phyloP scores from a whole-genome alignment of 2,888 invertebrate species.

The Pomacea canaliculata region DNA sequence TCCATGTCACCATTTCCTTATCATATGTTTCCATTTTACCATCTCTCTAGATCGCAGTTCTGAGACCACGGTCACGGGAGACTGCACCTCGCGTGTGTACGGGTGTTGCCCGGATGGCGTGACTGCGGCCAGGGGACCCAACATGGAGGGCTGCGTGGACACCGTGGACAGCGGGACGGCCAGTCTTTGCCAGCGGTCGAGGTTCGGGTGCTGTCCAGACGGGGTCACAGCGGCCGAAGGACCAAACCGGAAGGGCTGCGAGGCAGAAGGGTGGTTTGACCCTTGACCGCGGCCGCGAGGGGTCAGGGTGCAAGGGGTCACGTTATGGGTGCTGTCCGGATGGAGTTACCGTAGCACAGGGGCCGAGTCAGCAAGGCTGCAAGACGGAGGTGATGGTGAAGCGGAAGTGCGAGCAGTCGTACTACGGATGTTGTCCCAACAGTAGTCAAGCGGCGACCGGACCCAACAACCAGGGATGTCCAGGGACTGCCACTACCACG shows the following conservation, averaged over 20 bases:
- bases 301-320: slow-evolving; percentile 22
- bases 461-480: slow-evolving; percentile 77
- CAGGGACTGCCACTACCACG: neutral
- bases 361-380: slow-evolving; percentile 32
- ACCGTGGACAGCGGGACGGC: neutral
- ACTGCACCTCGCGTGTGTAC: slow-evolving; percentile 65
- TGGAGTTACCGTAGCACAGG: slow-evolving; percentile 72
- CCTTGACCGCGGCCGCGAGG: slow-evolving; percentile 4
- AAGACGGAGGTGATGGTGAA: slow-evolving; percentile 8
- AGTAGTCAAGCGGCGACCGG: slow-evolving; percentile 88
- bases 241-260: slow-evolving; percentile 81
- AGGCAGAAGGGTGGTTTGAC: slow-evolving; percentile 68
- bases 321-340: slow-evolving; percentile 89
- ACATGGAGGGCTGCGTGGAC: slow-evolving; percentile 29
- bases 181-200: slow-evolving; percentile 7
- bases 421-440: slow-evolving; percentile 89
- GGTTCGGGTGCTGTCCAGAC: slow-evolving; percentile 74
- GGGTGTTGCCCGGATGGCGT: slow-evolving; percentile 89
- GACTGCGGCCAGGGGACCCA: slow-evolving; percentile 64
- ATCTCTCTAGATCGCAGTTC: neutral
- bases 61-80: neutral
- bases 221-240: slow-evolving; percentile 70
- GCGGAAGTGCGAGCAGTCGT: slow-evolving; percentile 26
- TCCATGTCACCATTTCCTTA: no score
- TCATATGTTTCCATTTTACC: no score